A percentile compares a stretch with the other conserved stretches of the same genome.
Evolutionary conservation across 2,888 invertebrate species (phyloP).

Genomic region (Pteria penguin): DNA sequence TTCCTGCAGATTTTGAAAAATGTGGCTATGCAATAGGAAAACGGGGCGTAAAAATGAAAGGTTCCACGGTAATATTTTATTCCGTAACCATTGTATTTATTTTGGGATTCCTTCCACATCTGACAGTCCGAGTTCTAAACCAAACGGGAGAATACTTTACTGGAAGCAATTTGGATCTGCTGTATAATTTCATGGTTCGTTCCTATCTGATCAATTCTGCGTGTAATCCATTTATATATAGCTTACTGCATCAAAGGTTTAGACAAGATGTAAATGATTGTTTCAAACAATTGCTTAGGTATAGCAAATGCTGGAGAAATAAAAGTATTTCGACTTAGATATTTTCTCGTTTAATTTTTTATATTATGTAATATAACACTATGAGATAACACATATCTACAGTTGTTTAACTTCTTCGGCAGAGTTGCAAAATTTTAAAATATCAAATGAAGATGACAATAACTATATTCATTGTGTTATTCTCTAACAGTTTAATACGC

Average conservation of each 20-base stretch:
- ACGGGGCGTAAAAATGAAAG: slow-evolving; percentile 24
- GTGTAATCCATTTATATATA: slow-evolving; percentile 61
- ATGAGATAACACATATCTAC: too few relatives aligned
- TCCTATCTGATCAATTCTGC: slow-evolving; percentile 60
- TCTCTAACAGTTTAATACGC: too few relatives aligned
- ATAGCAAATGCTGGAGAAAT: too few relatives aligned
- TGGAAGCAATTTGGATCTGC: slow-evolving; percentile 29
- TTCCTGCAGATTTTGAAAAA: slow-evolving; percentile 1
- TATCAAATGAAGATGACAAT: too few relatives aligned
- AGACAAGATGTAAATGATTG: slow-evolving; percentile 53
- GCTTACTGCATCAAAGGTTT: slow-evolving; percentile 57
- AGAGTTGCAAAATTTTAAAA: too few relatives aligned
- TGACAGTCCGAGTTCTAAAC: slow-evolving; percentile 48
- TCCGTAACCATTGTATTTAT: slow-evolving; percentile 61
- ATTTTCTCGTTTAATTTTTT: too few relatives aligned
- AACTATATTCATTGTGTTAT: too few relatives aligned
- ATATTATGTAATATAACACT: too few relatives aligned
- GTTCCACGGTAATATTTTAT: slow-evolving; percentile 57
- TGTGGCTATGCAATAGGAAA: slow-evolving; percentile 40
- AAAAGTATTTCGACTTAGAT: too few relatives aligned
- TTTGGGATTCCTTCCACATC: slow-evolving; percentile 58
- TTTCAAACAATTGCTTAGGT: background rate
- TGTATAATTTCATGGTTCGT: slow-evolving; percentile 57
- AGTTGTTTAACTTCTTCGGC: too few relatives aligned
- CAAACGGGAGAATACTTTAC: slow-evolving; percentile 46